Conservation (phyloP, 2,888 invertebrate species). For the Lobophora halterata region DNA sequence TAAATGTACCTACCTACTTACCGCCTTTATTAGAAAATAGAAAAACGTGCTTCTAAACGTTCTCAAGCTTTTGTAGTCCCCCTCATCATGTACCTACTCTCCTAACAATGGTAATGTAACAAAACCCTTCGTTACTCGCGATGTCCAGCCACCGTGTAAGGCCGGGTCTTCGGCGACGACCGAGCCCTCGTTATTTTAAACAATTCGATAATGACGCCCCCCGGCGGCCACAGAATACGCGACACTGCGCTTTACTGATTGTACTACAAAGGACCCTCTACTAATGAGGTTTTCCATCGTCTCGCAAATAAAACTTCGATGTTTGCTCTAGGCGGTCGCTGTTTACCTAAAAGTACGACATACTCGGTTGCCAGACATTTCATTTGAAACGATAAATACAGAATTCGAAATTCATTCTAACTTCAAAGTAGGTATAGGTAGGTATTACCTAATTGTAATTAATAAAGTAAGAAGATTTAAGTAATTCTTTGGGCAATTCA, state of each 20-base stretch:
- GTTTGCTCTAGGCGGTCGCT: slow-evolving; percentile 55
- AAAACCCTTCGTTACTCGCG: slow-evolving; percentile 19
- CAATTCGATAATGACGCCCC: slow-evolving; percentile 71
- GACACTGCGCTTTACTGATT: slow-evolving; percentile 48
- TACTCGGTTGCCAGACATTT: too few species aligned
- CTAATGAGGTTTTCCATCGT: slow-evolving; percentile 63
- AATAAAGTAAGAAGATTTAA: too few species aligned
- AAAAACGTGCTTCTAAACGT: too few species aligned
- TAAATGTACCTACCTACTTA: too few species aligned
- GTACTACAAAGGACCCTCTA: slow-evolving; percentile 58
- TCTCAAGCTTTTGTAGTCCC: slow-evolving; percentile 4
- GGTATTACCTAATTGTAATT: too few species aligned
- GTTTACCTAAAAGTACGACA: slow-evolving; percentile 27
- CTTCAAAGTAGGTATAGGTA: too few species aligned
- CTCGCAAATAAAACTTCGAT: slow-evolving; percentile 49
- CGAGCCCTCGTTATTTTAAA: slow-evolving; percentile 78
- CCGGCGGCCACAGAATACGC: slow-evolving; percentile 30
- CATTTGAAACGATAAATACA: too few species aligned
- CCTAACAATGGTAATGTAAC: slow-evolving; percentile 21
- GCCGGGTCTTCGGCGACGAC: slow-evolving; percentile 8
- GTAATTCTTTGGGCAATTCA: too few species aligned
- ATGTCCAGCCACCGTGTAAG: slow-evolving; percentile 23
- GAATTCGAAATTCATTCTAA: slow-evolving; percentile 1
- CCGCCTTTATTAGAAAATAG: too few species aligned
- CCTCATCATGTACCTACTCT: slow-evolving; percentile 9